Evolutionary conservation across 2,888 invertebrate genomes (phyloP).

Genomic region (Metallyticus violacea): DNA sequence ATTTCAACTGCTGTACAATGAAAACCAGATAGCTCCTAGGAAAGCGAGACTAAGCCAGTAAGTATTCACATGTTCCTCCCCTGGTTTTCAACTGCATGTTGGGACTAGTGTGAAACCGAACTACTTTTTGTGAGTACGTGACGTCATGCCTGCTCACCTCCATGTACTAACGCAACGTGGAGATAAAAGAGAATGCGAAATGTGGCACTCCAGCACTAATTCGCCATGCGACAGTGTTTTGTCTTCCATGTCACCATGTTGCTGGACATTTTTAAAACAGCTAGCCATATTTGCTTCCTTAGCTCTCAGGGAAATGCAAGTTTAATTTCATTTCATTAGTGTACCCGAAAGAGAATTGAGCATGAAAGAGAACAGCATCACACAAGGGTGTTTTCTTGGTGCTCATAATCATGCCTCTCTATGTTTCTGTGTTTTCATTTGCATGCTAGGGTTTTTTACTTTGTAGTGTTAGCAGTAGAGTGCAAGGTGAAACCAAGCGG

Average conservation of each 20-base stretch:
- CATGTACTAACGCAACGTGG: not conserved
- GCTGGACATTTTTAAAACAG: not conserved
- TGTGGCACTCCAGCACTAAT: not conserved
- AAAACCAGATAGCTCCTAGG: too few species aligned
- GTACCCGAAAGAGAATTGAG: not conserved
- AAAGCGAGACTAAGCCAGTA: too few species aligned
- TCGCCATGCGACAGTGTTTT: not conserved
- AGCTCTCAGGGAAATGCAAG: not conserved
- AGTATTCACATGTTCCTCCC: too few species aligned
- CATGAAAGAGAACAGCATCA: not conserved
- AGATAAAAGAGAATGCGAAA: not conserved
- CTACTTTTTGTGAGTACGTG: too few species aligned
- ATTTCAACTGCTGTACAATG: too few species aligned
- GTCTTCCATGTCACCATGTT: not conserved
- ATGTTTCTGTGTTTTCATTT: not conserved
- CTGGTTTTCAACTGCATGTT: too few species aligned
- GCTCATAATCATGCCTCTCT: not conserved
- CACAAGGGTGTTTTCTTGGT: not conserved
- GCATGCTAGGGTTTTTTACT: too few species aligned
- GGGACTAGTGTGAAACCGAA: too few species aligned
- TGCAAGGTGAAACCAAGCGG: not conserved
- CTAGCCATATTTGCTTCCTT: not conserved
- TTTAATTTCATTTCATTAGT: not conserved
- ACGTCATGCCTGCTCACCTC: not conserved
- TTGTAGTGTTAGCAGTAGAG: too few species aligned